phyloP scores from a whole-genome alignment of 2,888 invertebrate genomes.

The Zygothrica quintamaculata region DNA sequence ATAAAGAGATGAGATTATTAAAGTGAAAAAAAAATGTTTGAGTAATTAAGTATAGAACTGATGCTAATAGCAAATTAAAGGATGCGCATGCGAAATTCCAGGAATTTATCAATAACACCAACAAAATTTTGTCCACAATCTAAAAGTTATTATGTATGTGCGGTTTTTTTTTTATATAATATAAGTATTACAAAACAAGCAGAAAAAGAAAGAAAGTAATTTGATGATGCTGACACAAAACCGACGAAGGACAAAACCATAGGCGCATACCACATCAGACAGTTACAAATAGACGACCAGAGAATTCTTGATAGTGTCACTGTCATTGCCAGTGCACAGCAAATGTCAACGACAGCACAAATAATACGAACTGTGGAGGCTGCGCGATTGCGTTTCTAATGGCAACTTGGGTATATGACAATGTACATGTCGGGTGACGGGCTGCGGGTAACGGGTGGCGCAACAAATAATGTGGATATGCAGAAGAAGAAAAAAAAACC shows the following conservation, averaged over 20 bases:
- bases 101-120: slow-evolving; percentile 29
- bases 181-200: no score
- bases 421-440: slow-evolving; percentile 14
- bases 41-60: slow-evolving; percentile 52
- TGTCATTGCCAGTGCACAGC: slow-evolving; percentile 71
- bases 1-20: slow-evolving; percentile 56
- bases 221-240: slow-evolving; percentile 14
- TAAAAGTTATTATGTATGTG: slow-evolving; percentile 40
- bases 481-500: no score
- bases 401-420: not conserved
- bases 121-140: slow-evolving; percentile 13
- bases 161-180: slow-evolving; percentile 54
- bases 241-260: slow-evolving; percentile 11
- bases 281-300: slow-evolving; percentile 37
- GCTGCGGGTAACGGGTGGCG: slow-evolving; percentile 49
- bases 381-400: slow-evolving; percentile 43
- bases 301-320: slow-evolving; percentile 70
- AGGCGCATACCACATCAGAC: slow-evolving; percentile 38
- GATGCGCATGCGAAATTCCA: slow-evolving; percentile 34
- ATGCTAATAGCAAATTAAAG: slow-evolving; percentile 46
- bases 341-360: slow-evolving; percentile 51
- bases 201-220: slow-evolving; percentile 20
- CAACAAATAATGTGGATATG: slow-evolving; percentile 63
- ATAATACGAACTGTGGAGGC: slow-evolving; percentile 50
- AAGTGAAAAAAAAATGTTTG: slow-evolving; percentile 66